These are phyloP conservation scores for Centroberyx gerrardi DNA, from an alignment of 2,797 vertebrate species.

Conservation along the genomic window DNA sequence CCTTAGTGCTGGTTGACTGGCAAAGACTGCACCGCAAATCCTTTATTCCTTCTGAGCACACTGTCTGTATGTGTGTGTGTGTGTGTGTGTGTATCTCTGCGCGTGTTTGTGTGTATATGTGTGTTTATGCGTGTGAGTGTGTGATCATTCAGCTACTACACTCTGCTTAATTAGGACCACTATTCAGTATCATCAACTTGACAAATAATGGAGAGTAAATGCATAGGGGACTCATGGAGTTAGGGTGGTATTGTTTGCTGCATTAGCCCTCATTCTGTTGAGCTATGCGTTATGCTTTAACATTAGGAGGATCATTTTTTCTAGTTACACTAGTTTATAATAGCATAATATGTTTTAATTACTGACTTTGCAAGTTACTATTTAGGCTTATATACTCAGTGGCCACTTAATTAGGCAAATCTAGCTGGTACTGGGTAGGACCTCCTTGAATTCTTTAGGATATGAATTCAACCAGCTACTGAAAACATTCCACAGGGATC, in stretches of 20 bases:
- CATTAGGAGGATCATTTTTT: neutral
- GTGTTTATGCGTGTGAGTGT: constrained; percentile 19
- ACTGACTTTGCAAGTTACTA: too few species aligned
- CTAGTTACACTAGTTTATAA: too few species aligned
- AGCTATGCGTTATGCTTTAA: constrained; percentile 2
- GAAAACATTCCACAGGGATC: neutral
- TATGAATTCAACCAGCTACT: too few species aligned
- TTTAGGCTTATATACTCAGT: too few species aligned
- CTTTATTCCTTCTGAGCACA: constrained; percentile 16
- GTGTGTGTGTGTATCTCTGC: constrained; percentile 8
- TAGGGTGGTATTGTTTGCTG: neutral
- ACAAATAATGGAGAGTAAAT: constrained; percentile 32
- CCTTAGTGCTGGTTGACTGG: constrained; percentile 63
- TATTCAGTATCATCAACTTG: constrained; percentile 42
- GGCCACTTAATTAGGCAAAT: too few species aligned
- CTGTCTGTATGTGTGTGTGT: constrained; percentile 54
- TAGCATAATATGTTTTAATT: too few species aligned
- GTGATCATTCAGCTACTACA: constrained; percentile 25
- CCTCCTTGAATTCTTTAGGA: neutral
- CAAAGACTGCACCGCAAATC: constrained; percentile 54
- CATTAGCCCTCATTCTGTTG: constrained; percentile 34
- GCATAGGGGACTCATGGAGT: constrained; percentile 10
- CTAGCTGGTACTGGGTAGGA: neutral
- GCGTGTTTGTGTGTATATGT: constrained; percentile 9
- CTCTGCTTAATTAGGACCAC: constrained; percentile 43